Conservation (phyloP, 1,140 invertebrate species). For the Thaumatotibia leucotreta region DNA sequence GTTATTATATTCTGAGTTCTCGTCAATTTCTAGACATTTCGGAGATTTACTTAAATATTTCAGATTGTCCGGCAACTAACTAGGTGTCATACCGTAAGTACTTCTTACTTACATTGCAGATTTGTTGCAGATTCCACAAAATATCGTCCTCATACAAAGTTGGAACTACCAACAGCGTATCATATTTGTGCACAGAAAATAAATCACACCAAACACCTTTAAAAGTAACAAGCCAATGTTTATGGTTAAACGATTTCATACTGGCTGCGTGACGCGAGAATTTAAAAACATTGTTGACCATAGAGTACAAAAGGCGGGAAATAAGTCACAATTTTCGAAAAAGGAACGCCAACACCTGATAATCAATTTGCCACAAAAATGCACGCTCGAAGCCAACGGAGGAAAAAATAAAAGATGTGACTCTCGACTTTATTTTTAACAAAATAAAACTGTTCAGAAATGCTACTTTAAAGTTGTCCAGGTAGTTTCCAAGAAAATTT, state of each 20-base stretch:
- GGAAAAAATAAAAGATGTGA: background rate
- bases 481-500: slow-evolving; percentile 13
- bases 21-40: too few relatives aligned
- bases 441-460: background rate
- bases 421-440: background rate
- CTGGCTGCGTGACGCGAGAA: slow-evolving; percentile 4
- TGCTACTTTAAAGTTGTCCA: background rate
- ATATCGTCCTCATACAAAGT: background rate
- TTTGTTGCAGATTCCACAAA: background rate
- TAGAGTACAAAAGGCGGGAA: slow-evolving; percentile 2
- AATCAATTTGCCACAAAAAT: slow-evolving; percentile 13
- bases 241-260: slow-evolving; percentile 11
- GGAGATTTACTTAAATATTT: too few relatives aligned
- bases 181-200: background rate
- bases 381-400: background rate
- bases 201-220: background rate
- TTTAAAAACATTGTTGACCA: slow-evolving; percentile 5
- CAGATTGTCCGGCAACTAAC: too few relatives aligned
- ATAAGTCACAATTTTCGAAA: slow-evolving; percentile 14
- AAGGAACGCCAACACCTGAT: slow-evolving; percentile 4
- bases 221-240: slow-evolving; percentile 10
- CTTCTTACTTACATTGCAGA: too few relatives aligned
- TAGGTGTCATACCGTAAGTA: too few relatives aligned
- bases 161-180: background rate
- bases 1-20: too few relatives aligned